Evolutionary conservation across 2,113 vertebrate species (phyloP), one percentile per base, ranked within the genome.

Genomic region (Herpetotheres cachinnans): DNA sequence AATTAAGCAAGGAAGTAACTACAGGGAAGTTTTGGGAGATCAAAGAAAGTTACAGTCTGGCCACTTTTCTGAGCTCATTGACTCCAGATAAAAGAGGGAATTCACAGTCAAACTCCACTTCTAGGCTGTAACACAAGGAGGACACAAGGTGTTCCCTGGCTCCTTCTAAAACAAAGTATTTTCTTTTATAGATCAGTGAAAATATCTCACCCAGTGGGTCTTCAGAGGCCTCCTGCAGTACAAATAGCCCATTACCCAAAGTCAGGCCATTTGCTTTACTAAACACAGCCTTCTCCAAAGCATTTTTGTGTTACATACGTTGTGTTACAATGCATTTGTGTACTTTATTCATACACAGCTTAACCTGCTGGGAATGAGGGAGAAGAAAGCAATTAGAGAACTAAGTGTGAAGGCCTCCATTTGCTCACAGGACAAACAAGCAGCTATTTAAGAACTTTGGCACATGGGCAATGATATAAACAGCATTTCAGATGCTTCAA

Each of bases 221-320:
- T 95, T 80, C 74, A 18, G 62, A 82, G 58, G 42, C 59, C 72
- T 89, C 83, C 76, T 66, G 85, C 63, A 76, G 26, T 19, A 80
- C 80, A 90, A 86, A 77, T 46, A 85, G 69, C 36, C 3, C 1
- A 46, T 62, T 65, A 50, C 30, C 44, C 44, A 47, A 65, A 91
- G 90, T n/a, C 54, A 80, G 42, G 63, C 90, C 90, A 81, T 78
- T 91, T 91, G 81, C 73, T 93, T 81, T 89, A 50, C 89, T 84
- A 79, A 92, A 86, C 40, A 63, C 59, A 74, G 26, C 72, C 65
- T 86, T 84, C 59, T 89, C 83, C 82, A 79, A 82, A 86, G 36
- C 78, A 65, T 72, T 90, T 92, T 80, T 70, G 22, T 80, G 59
- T 92, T 76, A 80, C 46, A n/a, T n/a, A n/a, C n/a, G n/a, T n/a